These are phyloP conservation scores for Drosophila equinoxialis DNA, from an alignment of 1,140 invertebrate genomes.

Conservation along the genomic window DNA sequence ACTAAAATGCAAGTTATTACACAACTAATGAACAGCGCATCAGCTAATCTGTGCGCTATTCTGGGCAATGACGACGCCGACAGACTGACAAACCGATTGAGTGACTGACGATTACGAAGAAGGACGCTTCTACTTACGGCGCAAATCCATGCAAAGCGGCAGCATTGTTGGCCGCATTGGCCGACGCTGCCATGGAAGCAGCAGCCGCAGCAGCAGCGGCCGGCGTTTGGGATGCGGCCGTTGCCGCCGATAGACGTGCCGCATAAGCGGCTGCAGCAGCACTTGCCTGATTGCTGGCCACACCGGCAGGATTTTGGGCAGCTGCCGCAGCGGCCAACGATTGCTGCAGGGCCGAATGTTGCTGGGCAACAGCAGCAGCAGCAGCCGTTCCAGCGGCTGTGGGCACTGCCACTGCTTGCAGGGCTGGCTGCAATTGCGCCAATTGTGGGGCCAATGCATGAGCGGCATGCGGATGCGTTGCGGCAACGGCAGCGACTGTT, in stretches of 20 bases:
- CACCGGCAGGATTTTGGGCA: conserved; percentile 59
- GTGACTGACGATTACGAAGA: conserved; percentile 28
- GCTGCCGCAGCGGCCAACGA: conserved; percentile 60
- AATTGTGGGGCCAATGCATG: conserved; percentile 60
- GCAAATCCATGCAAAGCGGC: conserved; percentile 91
- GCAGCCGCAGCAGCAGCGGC: conserved; percentile 85
- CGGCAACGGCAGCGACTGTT: conserved; percentile 59
- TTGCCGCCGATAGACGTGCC: conserved; percentile 85
- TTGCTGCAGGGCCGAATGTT: conserved; percentile 65
- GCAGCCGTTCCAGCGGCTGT: conserved; percentile 59
- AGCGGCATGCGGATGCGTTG: conserved; percentile 55
- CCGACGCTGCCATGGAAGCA: conserved; percentile 85
- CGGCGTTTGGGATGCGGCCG: conserved; percentile 84
- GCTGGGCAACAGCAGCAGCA: conserved; percentile 60
- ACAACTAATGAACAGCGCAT: conserved; percentile 36
- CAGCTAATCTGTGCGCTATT: conserved; percentile 15
- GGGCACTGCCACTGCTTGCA: conserved; percentile 66
- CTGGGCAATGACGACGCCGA: conserved; percentile 25
- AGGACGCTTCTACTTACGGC: conserved; percentile 87
- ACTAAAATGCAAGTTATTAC: conserved; percentile 36
- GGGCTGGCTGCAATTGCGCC: conserved; percentile 54
- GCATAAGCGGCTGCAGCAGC: conserved; percentile 82
- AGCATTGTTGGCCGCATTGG: conserved; percentile 87
- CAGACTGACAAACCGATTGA: no score
- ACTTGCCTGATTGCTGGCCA: conserved; percentile 48